These are phyloP conservation scores for Tetraneura akinire DNA, from an alignment of 1,140 invertebrate species.

Conservation along the genomic window DNA sequence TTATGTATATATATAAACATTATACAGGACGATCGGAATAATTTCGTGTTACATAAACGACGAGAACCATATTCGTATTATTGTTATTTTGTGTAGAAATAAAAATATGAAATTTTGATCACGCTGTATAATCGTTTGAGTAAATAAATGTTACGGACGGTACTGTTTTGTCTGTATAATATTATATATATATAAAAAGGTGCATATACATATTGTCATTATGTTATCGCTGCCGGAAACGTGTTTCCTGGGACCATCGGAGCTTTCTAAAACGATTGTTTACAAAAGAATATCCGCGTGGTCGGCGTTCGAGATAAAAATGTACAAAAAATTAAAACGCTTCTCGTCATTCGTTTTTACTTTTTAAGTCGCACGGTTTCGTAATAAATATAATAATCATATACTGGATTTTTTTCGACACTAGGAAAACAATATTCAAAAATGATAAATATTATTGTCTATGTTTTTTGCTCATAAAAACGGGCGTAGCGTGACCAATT, in stretches of 20 bases:
- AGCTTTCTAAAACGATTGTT: conserved; percentile 19
- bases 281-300: neutral
- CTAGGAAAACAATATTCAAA: neutral
- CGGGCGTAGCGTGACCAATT: too few relatives aligned
- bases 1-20: too few relatives aligned
- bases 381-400: neutral
- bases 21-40: too few relatives aligned
- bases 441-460: neutral
- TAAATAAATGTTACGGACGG: too few relatives aligned
- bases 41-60: too few relatives aligned
- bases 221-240: conserved; percentile 18
- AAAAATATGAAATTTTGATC: too few relatives aligned
- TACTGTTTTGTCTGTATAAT: too few relatives aligned
- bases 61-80: too few relatives aligned
- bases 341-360: neutral
- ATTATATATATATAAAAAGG: too few relatives aligned
- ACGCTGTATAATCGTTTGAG: too few relatives aligned
- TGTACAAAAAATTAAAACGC: neutral
- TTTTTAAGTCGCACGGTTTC: conserved; percentile 6
- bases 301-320: neutral
- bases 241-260: neutral
- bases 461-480: neutral
- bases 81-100: too few relatives aligned
- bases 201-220: too few relatives aligned
- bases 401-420: neutral